phyloP scores from a whole-genome alignment of 1,140 invertebrate genomes.

The Telenomus remus region DNA sequence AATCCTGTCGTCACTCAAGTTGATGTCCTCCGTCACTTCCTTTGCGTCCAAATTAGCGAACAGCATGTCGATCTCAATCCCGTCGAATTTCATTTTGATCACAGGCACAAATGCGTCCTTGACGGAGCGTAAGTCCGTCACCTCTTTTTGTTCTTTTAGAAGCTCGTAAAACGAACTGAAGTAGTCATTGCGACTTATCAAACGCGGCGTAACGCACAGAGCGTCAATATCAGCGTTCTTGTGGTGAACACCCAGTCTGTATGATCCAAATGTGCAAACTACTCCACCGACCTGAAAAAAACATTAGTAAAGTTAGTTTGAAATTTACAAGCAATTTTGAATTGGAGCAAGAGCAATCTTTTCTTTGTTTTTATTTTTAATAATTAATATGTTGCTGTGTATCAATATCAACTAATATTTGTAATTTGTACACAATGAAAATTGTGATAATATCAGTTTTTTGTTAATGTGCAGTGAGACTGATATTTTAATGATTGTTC shows the following conservation, averaged over 20 bases:
- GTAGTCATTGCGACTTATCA: conserved; percentile 95
- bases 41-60: conserved; percentile 96
- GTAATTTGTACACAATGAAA: no score
- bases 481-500: no score
- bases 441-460: no score
- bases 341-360: no score
- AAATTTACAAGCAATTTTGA: no score
- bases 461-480: no score
- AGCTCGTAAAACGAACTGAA: conserved; percentile 96
- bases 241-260: conserved; percentile 92
- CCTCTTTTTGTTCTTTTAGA: conserved; percentile 90
- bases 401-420: no score
- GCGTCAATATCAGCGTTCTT: conserved; percentile 99
- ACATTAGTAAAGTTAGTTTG: not conserved
- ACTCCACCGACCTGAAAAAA: conserved; percentile 94
- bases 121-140: conserved; percentile 89
- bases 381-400: no score
- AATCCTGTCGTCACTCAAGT: conserved; percentile 92
- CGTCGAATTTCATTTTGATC: conserved; percentile 99
- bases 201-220: conserved; percentile 96
- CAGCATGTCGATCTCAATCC: conserved; percentile 98
- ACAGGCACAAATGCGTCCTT: conserved; percentile 99
- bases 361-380: no score
- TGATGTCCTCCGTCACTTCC: conserved; percentile 88
- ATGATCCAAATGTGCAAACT: conserved; percentile 99